Evolutionary conservation across 2,888 invertebrate species (phyloP), one percentile per base, ranked within the genome.

Genomic region (Lasioglossum figueresi): DNA sequence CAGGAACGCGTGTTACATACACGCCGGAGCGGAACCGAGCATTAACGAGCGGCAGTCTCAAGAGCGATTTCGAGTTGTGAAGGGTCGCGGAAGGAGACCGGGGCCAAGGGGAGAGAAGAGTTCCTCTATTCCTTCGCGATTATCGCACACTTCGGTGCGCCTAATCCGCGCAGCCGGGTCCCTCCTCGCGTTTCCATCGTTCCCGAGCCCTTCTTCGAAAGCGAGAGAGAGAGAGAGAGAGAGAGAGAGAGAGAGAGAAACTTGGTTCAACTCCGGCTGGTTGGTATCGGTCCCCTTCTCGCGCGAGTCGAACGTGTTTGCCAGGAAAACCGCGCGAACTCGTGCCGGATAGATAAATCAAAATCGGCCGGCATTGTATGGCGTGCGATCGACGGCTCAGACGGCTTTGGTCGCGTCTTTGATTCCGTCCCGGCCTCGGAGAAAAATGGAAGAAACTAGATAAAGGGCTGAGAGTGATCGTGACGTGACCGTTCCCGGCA

Each of bases 41-140:
- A 91, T 92, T 93, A 92, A 92, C 92, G 90, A 93, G 90, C 88
- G 80, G 83, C 88, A 85, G 88, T 91, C 90, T 92, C 89, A 88
- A 92, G 89, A 84, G 91, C 82, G 84, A 88, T 90, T 90, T 89
- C 88, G 84, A 88, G 89, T 89, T 91, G 85, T 86, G 83, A 78
- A 85, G 86, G 86, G 88, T 89, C 87, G 88, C 82, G 83, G 40
- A 84, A 84, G 83, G 84, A 86, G 84, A 76, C 75, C 63, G 71
- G 81, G 73, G 48, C 56, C 81, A 80, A 82, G 77, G 89, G 81
- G 78, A 79, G 71, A 76, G 75, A 78, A 80, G 80, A 84, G 81
- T 80, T 84, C 84, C 84, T 87, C 90, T 91, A 91, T 93, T 91
- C 90, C 91, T 91, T 90, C 83, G 80, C 88, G 92, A 93, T 93